Percentiles rank a stretch among this genome's conserved stretches.
These are phyloP conservation scores for Aurelia sp. DNA, from an alignment of 30 jellyfish, hydroid and myxozoan genomes.

Conservation along the genomic window DNA sequence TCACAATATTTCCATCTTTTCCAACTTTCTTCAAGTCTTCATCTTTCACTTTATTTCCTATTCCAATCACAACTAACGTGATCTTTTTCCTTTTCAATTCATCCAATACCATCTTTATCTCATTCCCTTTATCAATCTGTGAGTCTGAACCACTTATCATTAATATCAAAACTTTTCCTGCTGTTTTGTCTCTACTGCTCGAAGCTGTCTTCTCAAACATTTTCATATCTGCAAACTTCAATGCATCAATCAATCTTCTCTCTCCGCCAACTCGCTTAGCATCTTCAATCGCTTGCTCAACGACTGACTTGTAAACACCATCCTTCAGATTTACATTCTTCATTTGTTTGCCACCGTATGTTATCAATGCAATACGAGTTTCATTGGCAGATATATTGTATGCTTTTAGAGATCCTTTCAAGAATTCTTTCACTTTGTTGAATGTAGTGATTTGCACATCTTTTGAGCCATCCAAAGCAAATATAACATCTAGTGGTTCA, in stretches of 20 bases:
- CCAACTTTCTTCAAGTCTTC: constrained; percentile 5
- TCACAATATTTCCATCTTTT: background rate
- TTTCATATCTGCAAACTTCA: constrained; percentile 10
- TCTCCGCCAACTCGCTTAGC: constrained; percentile 56
- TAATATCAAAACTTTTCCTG: constrained; percentile 55
- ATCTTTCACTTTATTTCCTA: constrained; percentile 42
- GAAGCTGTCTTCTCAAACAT: constrained; percentile 31
- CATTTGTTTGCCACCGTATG: constrained; percentile 42
- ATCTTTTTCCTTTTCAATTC: constrained; percentile 16
- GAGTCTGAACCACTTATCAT: constrained; percentile 27
- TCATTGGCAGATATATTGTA: constrained; percentile 42
- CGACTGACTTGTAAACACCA: constrained; percentile 33
- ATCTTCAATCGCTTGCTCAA: constrained; percentile 31
- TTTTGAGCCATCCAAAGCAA: constrained; percentile 86
- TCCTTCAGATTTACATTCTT: constrained; percentile 13
- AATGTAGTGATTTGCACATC: constrained; percentile 19
- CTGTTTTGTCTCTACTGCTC: background rate
- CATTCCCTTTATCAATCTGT: background rate
- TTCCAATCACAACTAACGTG: constrained; percentile 26
- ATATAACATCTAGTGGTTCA: constrained; percentile 17
- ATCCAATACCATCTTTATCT: constrained; percentile 5
- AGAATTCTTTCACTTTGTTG: constrained; percentile 47
- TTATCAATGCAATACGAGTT: constrained; percentile 62
- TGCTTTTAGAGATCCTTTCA: constrained; percentile 53
- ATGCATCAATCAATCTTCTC: constrained; percentile 29